Evolutionary conservation across 2,797 vertebrate species (phyloP).

Genomic region (Megaceryle alcyon): DNA sequence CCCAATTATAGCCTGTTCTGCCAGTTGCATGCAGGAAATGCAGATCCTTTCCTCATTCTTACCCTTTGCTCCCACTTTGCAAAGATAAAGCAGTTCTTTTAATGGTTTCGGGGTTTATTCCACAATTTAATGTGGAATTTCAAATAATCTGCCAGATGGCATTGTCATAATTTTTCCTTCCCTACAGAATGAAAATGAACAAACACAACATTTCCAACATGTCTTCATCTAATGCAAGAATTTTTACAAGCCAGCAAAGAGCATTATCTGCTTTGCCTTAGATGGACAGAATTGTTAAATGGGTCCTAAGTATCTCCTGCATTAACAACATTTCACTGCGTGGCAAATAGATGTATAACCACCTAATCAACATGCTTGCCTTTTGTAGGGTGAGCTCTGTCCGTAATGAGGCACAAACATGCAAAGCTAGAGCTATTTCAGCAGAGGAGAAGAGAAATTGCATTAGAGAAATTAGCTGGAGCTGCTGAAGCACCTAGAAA

Average conservation of each 20-base stretch:
- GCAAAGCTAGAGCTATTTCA: background rate
- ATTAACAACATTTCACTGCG: background rate
- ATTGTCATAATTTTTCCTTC: constrained; percentile 50
- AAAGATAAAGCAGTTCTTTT: constrained; percentile 18
- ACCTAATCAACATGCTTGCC: background rate
- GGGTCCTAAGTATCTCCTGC: background rate
- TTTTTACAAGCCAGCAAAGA: constrained; percentile 28
- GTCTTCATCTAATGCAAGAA: constrained; percentile 37
- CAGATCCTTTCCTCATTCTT: background rate
- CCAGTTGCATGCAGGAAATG: background rate
- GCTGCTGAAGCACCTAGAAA: constrained; percentile 46
- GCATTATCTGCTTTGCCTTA: background rate
- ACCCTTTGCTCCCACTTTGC: background rate
- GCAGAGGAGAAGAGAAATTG: background rate
- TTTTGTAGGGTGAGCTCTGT: background rate
- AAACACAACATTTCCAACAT: constrained; percentile 61
- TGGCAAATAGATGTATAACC: background rate
- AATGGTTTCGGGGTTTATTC: constrained; percentile 21
- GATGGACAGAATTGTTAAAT: background rate
- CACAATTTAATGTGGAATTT: constrained; percentile 33
- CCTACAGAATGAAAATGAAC: constrained; percentile 56
- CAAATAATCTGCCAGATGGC: constrained; percentile 61
- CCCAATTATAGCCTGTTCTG: background rate
- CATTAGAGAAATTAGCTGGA: constrained; percentile 42
- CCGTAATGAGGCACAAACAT: background rate